A percentile compares a stretch with the other conserved stretches of the same genome.
Evolutionary conservation across 2,888 invertebrate genomes (phyloP).

Genomic region (Chrysomela aeneicollis): DNA sequence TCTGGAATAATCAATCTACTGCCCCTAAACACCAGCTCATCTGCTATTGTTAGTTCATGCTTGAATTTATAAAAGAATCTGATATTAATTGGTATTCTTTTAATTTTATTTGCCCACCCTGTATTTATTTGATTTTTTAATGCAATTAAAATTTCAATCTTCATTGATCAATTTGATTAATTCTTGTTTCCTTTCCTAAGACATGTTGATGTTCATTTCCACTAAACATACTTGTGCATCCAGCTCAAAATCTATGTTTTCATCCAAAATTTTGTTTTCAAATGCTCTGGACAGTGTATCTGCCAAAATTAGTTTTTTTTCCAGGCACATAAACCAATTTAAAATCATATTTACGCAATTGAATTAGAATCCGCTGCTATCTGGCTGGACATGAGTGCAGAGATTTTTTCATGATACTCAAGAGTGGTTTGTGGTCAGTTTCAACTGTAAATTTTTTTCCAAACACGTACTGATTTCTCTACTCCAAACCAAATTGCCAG

Average conservation of each 20-base stretch:
- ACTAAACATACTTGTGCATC: constrained; percentile 29
- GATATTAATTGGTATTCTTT: neutral
- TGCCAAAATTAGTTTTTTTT: constrained; percentile 34
- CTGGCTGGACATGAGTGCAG: constrained; percentile 28
- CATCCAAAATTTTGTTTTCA: neutral
- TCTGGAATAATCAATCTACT: neutral
- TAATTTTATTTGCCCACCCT: constrained; percentile 3
- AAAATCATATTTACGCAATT: constrained; percentile 31
- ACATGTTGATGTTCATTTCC: neutral
- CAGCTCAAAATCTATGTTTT: constrained; percentile 28
- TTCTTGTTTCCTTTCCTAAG: neutral
- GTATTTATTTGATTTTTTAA: neutral
- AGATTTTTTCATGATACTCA: constrained; percentile 29
- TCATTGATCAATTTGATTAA: neutral
- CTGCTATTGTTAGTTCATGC: neutral
- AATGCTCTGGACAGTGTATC: constrained; percentile 31
- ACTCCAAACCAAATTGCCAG: neutral
- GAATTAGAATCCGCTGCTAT: constrained; percentile 34
- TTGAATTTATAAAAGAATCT: neutral
- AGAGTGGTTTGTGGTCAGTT: no score
- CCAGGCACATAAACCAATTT: constrained; percentile 35
- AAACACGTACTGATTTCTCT: constrained; percentile 33
- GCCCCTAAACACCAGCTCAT: neutral
- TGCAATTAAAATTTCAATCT: neutral
- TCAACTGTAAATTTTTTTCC: constrained; percentile 40